phyloP scores from a whole-genome alignment of 2,113 vertebrate species.

The Riparia riparia region DNA sequence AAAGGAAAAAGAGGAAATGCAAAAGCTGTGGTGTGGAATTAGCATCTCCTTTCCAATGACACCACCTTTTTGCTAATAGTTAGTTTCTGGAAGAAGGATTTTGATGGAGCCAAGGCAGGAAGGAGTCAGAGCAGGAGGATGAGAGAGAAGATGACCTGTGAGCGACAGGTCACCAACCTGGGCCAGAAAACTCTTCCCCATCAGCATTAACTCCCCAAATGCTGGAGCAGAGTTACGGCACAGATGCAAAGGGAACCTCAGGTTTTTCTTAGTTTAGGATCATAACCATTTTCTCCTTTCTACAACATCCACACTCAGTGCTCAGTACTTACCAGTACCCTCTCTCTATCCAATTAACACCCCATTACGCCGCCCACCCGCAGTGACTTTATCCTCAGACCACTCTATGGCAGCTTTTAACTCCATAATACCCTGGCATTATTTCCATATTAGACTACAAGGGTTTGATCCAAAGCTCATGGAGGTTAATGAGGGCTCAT shows the following conservation, averaged over 20 bases:
- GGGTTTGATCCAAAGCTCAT: constrained; percentile 36
- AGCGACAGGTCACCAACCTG: background rate
- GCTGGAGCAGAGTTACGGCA: background rate
- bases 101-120: background rate
- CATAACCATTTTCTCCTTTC: background rate
- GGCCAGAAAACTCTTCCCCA: background rate
- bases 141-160: background rate
- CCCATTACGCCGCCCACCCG: background rate
- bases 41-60: background rate
- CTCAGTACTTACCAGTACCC: constrained; percentile 42
- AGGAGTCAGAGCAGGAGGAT: background rate
- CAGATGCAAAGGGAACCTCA: background rate
- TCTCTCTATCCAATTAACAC: constrained; percentile 56
- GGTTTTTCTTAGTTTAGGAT: background rate
- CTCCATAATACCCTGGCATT: constrained; percentile 56
- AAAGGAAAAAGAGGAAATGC: background rate
- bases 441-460: constrained; percentile 53
- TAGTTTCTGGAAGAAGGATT: background rate
- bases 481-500: constrained; percentile 66
- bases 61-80: background rate
- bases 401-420: constrained; percentile 55
- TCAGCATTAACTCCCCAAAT: background rate
- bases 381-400: constrained; percentile 57
- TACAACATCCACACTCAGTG: background rate
- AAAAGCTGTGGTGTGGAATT: background rate